These are phyloP conservation scores for Lycia hirtaria DNA, from an alignment of 2,888 invertebrate genomes.

Conservation along the genomic window DNA sequence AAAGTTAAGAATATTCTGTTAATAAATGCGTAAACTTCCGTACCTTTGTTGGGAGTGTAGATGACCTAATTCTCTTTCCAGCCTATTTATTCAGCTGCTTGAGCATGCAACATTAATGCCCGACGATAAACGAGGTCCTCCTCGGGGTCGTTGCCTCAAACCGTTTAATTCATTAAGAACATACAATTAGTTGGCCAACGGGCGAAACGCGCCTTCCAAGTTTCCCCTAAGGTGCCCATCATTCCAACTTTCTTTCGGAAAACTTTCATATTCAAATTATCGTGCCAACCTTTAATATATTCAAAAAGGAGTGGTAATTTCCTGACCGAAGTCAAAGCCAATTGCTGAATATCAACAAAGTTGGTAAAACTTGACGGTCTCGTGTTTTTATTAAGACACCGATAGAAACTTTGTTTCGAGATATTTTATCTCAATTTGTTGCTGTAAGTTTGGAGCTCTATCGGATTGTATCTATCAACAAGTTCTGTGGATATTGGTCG, in stretches of 20 bases:
- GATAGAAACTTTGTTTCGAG: neutral
- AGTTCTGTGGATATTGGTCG: neutral
- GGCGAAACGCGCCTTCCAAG: slow-evolving; percentile 44
- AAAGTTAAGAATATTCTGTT: neutral
- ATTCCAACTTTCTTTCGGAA: slow-evolving; percentile 35
- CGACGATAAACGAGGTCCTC: slow-evolving; percentile 26
- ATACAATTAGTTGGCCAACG: slow-evolving; percentile 56
- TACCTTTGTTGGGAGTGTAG: neutral
- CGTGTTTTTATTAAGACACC: neutral
- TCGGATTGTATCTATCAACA: too few relatives aligned
- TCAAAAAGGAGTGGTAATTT: slow-evolving; percentile 41
- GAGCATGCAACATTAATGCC: slow-evolving; percentile 25
- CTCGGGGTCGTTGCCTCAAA: slow-evolving; percentile 45
- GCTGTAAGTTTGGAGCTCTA: neutral
- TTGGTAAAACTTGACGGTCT: slow-evolving; percentile 21
- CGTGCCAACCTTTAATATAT: slow-evolving; percentile 35
- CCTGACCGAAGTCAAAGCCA: slow-evolving; percentile 37
- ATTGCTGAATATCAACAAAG: slow-evolving; percentile 24
- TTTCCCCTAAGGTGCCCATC: slow-evolving; percentile 48
- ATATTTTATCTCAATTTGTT: neutral
- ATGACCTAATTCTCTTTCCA: slow-evolving; percentile 8
- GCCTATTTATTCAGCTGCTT: slow-evolving; percentile 25
- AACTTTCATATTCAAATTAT: slow-evolving; percentile 40
- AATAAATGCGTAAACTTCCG: too few relatives aligned
- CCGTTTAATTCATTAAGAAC: slow-evolving; percentile 62